Percentiles rank a stretch among this genome's conserved stretches.
These are phyloP conservation scores for Drosophila nasuta DNA, from an alignment of 1,140 invertebrate genomes.

Conservation along the genomic window DNA sequence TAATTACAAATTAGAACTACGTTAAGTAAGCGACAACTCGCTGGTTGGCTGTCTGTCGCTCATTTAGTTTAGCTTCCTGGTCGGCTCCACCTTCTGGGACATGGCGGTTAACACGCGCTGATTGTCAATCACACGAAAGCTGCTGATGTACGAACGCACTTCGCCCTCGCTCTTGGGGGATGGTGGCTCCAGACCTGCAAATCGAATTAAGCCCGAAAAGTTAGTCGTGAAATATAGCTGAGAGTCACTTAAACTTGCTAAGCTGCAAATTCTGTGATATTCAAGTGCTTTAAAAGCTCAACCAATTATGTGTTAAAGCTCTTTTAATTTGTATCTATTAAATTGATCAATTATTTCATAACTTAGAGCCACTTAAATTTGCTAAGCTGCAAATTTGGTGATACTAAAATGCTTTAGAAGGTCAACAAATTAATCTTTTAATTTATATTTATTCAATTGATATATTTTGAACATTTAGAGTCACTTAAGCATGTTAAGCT, in stretches of 20 bases:
- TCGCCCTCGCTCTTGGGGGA: conserved; percentile 89
- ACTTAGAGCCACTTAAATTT: too few species aligned
- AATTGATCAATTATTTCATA: too few species aligned
- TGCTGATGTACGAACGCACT: conserved; percentile 88
- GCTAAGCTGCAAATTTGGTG: too few species aligned
- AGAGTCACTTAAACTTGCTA: too few species aligned
- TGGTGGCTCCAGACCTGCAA: conserved; percentile 87
- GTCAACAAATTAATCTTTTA: too few species aligned
- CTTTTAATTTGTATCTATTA: too few species aligned
- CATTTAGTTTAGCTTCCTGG: conserved; percentile 61
- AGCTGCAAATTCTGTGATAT: not conserved
- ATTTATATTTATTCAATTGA: too few species aligned
- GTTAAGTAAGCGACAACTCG: conserved; percentile 28
- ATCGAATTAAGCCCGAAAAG: conserved; percentile 4
- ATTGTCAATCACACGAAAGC: conserved; percentile 92
- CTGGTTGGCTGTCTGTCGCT: conserved; percentile 11
- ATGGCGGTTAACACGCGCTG: conserved; percentile 90
- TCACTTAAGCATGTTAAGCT: too few species aligned
- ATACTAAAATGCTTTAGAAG: too few species aligned
- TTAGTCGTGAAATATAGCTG: not conserved
- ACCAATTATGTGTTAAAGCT: too few species aligned
- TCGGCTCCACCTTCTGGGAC: conserved; percentile 89
- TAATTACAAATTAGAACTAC: conserved; percentile 30
- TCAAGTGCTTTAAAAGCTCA: not conserved
- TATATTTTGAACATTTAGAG: too few species aligned